Evolutionary conservation across 2,113 vertebrate genomes (phyloP).

Genomic region (Accipiter cooperii): DNA sequence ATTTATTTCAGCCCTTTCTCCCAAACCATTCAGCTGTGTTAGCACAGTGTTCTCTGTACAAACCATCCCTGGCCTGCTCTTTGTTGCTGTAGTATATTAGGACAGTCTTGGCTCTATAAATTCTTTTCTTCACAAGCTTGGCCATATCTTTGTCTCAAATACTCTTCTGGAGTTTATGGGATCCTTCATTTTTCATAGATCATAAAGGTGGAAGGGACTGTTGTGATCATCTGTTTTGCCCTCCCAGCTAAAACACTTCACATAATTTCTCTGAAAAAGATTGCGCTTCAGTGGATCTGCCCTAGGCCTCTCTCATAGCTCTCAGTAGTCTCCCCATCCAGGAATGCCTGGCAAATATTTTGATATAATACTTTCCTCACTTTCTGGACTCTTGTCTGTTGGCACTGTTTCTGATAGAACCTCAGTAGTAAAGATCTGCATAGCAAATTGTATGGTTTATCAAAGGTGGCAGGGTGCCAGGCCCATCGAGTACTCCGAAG

Average conservation of each 20-base stretch:
- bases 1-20: neutral
- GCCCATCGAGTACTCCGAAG: neutral
- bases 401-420: neutral
- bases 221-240: neutral
- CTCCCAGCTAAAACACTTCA: neutral
- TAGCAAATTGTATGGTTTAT: neutral
- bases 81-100: neutral
- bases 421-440: neutral
- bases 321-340: neutral
- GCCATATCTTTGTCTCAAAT: neutral
- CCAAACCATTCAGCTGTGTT: neutral
- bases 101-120: neutral
- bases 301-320: neutral
- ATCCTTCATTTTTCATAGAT: neutral
- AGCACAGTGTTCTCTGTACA: neutral
- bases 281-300: neutral
- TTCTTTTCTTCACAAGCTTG: neutral
- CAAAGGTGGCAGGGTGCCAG: neutral
- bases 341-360: neutral
- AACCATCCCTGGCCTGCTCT: neutral
- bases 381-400: neutral
- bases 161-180: neutral
- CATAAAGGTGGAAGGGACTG: neutral
- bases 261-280: neutral
- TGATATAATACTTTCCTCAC: neutral